Base-by-base conservation (phyloP, 2,888 invertebrate species). In the Nebria salina region DNA sequence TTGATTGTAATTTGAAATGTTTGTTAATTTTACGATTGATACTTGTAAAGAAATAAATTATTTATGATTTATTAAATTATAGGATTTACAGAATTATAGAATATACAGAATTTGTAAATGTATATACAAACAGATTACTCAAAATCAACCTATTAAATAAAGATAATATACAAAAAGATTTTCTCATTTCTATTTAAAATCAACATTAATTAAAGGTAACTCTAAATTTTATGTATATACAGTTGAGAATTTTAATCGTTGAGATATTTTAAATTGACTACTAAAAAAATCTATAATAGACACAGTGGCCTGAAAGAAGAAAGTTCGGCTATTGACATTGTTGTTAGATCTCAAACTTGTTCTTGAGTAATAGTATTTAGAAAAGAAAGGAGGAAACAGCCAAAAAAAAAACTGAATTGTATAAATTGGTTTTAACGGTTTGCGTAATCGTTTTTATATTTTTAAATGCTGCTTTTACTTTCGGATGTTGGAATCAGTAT, bases 351-450 rank as follows among this genome's bases (percentile, higher is more conserved):
- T 54, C 54, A 54, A 54, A 54, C 54, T 54, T 54, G 54, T 54
- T 54, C 54, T 54, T 54, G 54, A 54, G 54, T 11, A 54, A 54
- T 54, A 54, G 4, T 54, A 54, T 54, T 54, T 54, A 54, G 54
- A 54, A 54, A 65, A 75, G 75, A 75, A 75, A 75, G 75, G 75
- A 64, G 75, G 75, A 75, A 75, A 34, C 26, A 65, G 75, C 64
- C 74, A 75, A 75, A 20, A 20, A 20, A 20, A 20, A 64, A 34
- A 72, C 25, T 20, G 8, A 41, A 8, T 25, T 54, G 72, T 42
- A 26, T 34, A 34, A 34, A 34, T 34, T 34, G 34, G 34, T 34
- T 34, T 34, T 34, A 34, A 34, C 1, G 34, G 4, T 34, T 75
- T 75, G 64, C 26, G 41, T 75, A 75, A 75, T 75, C 34, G 25